Evolutionary conservation across 2,888 invertebrate genomes (phyloP), one percentile per base, ranked within the genome.

Genomic region (Vesta saturnalis): DNA sequence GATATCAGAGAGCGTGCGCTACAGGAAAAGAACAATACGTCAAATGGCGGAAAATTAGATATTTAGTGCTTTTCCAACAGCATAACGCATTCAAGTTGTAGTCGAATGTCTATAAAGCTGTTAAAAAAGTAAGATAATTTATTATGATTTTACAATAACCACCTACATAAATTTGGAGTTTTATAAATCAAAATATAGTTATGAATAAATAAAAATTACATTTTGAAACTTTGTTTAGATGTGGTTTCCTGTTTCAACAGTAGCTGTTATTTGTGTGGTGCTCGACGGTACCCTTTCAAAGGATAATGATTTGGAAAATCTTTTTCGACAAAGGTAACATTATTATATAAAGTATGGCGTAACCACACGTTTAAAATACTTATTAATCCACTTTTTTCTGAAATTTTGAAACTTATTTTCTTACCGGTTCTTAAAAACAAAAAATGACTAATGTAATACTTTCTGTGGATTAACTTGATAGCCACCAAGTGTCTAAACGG

Each of bases 251-350:
- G 77, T 83, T 46, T 78, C 82, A 43, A 80, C 80, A 23, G 74
- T 83, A 56, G 81, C 81, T 23, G 80, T 79, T n/a, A 64, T 83
- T 68, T 83, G 79, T 72, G 77, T 83, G 61, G 75, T 83, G 67
- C 76, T 83, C 19, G 82, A 82, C 70, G 70, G 79, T 1, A 74
- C 74, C 12, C 19, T 65, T 30, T 71, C 75, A 30, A 69, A 81
- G 46, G 84, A 85, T 58, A 85, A 85, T 68, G 84, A 85, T n/a
- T 77, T 86, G 63, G 86, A 86, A 72, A 71, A 85, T 61, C 78
- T 86, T 30, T 86, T 86, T 68, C 81, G 81, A 46, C 83, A 85
- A 73, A 84, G 86, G 86, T 86, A 78, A 77, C 71, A n/a, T n/a
- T n/a, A n/a, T n/a, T n/a, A n/a, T n/a, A n/a, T n/a, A n/a, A n/a